Percentiles rank a stretch among this genome's conserved stretches.
Conservation (phyloP, 2,888 invertebrate species). For the Conus canariensis region DNA sequence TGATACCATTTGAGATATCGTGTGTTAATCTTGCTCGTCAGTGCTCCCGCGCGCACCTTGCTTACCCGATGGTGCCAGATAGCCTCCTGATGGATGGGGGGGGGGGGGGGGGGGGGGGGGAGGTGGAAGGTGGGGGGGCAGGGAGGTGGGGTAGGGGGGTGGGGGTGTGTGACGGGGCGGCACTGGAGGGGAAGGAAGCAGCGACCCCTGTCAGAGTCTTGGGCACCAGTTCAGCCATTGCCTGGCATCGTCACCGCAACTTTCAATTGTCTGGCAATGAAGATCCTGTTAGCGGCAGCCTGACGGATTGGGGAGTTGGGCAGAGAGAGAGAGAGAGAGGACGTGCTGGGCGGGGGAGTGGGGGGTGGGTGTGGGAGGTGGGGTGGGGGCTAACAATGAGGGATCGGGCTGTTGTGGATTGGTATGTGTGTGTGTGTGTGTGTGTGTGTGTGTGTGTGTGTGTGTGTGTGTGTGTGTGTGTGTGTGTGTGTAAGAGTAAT, state of each 20-base stretch:
- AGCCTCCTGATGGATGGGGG: constrained; percentile 31
- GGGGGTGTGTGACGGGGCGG: background rate
- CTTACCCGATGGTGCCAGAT: constrained; percentile 38
- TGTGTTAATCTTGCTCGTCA: constrained; percentile 41
- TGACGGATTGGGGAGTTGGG: background rate
- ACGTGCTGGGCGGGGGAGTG: background rate
- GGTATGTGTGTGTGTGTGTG: too few relatives aligned
- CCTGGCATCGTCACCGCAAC: constrained; percentile 5
- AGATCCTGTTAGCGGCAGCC: constrained; percentile 14
- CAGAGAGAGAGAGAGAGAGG: background rate
- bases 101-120: background rate
- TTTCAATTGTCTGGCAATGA: constrained; percentile 36
- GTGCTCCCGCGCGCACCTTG: constrained; percentile 38
- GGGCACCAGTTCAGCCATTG: constrained; percentile 14
- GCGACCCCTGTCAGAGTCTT: constrained; percentile 1
- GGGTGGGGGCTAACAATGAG: background rate
- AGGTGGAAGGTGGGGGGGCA: background rate
- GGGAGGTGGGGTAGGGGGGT: background rate
- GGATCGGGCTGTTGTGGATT: too few relatives aligned
- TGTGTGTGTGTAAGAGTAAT: background rate
- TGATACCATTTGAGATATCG: constrained; percentile 44
- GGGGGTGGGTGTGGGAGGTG: background rate
- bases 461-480: background rate
- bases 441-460: background rate
- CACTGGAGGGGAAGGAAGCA: background rate